Percentiles rank a stretch among this genome's conserved stretches.
phyloP scores from a whole-genome alignment of 2,888 invertebrate species.

The Buathra laborator region DNA sequence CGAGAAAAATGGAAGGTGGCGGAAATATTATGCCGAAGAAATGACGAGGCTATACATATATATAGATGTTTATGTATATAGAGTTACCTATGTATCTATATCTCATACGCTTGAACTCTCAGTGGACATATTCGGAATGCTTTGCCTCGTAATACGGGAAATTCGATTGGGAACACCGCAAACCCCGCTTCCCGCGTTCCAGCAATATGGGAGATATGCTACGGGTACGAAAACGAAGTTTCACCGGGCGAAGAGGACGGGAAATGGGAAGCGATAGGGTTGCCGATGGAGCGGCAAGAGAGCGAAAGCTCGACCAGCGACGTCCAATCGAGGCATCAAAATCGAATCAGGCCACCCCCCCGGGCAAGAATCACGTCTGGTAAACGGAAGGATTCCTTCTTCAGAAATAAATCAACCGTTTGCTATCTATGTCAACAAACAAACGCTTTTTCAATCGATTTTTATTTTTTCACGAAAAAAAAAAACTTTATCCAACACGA shows the following conservation, averaged over 20 bases:
- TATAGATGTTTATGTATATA: not conserved
- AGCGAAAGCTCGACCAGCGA: constrained; percentile 35
- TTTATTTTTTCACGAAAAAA: not conserved
- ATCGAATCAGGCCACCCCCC: constrained; percentile 57
- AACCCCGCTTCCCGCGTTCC: not conserved
- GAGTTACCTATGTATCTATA: not conserved
- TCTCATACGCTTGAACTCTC: constrained; percentile 7
- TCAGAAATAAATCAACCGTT: constrained; percentile 14
- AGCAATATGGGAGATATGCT: constrained; percentile 38
- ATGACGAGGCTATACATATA: constrained; percentile 5
- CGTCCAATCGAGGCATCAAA: constrained; percentile 60
- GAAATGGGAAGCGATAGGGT: constrained; percentile 52
- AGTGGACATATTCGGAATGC: constrained; percentile 25
- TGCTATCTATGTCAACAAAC: not conserved
- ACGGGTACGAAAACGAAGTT: constrained; percentile 53
- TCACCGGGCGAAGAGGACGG: constrained; percentile 31
- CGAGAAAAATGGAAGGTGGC: not conserved
- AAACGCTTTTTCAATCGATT: not conserved
- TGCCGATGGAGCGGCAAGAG: constrained; percentile 24
- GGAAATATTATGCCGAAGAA: not conserved
- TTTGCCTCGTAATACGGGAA: constrained; percentile 31
- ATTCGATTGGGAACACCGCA: constrained; percentile 36
- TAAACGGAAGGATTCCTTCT: constrained; percentile 17
- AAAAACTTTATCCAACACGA: not conserved
- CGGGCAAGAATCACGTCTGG: constrained; percentile 55